Evolutionary conservation across 2,888 invertebrate species (phyloP), one percentile per base, ranked within the genome.

Genomic region (Noctua janthe): DNA sequence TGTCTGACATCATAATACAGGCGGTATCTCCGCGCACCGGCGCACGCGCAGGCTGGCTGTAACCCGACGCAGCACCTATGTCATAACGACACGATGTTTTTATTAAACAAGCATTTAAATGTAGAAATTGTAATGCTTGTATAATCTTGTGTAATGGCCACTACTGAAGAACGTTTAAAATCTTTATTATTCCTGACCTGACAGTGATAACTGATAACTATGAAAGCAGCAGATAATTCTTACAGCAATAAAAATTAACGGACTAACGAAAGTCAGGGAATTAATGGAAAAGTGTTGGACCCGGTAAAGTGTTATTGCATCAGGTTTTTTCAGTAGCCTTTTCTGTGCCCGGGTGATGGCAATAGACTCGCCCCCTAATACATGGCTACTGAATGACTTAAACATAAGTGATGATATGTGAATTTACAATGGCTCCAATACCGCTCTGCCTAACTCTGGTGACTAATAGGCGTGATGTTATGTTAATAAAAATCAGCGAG

Each of bases 1-100:
- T 86, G 87, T 80, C 90, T 88, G 89, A 88, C 89, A 89, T 89
- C 88, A 91, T 91, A 91, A 91, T 89, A 90, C 75, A 77, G 85
- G 43, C 78, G 71, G 76, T 76, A 79, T 71, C 78, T 74, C 49
- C 71, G 69, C 78, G 70, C 79, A 85, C 54, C 83, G 88, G 83
- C 82, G 86, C 82, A 81, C 70, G 86, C 84, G 83, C 74, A 72
- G 29, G 73, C 51, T 7, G 47, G 35, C 49, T 39, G 23, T 71
- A 76, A 74, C 43, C 49, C 49, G 66, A n/a, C 69, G 71, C 62
- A 70, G 56, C 82, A 85, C 76, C 80, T 77, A 71, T 71, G 76
- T 78, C 86, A 78, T 73, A 71, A 54, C 43, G 47, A 43, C 51
- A 39, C 74, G 51, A 56, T 43, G 71, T 75, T 75, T 76, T 71